Percentiles rank a stretch among this genome's conserved stretches.
Evolutionary conservation across 2,888 invertebrate genomes (phyloP).

Genomic region (Cheilosia vernalis): DNA sequence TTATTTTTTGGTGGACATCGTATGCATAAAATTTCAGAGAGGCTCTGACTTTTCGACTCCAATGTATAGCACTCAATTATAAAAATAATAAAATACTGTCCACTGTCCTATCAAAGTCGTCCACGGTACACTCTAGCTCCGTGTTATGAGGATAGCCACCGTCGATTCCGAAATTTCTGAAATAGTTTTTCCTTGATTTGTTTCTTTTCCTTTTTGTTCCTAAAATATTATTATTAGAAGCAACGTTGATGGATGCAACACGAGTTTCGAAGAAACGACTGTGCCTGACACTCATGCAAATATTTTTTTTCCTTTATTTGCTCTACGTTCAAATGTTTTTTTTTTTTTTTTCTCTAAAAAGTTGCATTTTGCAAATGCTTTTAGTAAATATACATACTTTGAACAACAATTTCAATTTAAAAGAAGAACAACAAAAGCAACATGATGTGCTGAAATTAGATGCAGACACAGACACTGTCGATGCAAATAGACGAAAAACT

Average conservation of each 20-base stretch:
- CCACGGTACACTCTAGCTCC: constrained; percentile 25
- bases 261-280: constrained; percentile 51
- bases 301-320: constrained; percentile 6
- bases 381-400: constrained; percentile 66
- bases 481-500: constrained; percentile 57
- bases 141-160: background rate
- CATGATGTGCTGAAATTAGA: constrained; percentile 64
- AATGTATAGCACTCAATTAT: background rate
- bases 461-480: constrained; percentile 71
- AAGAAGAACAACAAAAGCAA: constrained; percentile 63
- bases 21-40: too few relatives aligned
- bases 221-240: constrained; percentile 65
- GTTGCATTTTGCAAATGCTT: constrained; percentile 69
- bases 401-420: constrained; percentile 54
- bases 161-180: constrained; percentile 57
- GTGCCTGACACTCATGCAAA: constrained; percentile 67
- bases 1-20: too few relatives aligned
- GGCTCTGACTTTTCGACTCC: too few relatives aligned
- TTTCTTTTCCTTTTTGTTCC: background rate
- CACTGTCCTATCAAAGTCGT: background rate
- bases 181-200: constrained; percentile 34
- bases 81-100: constrained; percentile 13
- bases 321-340: background rate
- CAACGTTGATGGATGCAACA: constrained; percentile 68
- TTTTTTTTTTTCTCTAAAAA: constrained; percentile 23